Base-by-base conservation (phyloP, 2,113 vertebrate species). In the Chunga burmeisteri region DNA sequence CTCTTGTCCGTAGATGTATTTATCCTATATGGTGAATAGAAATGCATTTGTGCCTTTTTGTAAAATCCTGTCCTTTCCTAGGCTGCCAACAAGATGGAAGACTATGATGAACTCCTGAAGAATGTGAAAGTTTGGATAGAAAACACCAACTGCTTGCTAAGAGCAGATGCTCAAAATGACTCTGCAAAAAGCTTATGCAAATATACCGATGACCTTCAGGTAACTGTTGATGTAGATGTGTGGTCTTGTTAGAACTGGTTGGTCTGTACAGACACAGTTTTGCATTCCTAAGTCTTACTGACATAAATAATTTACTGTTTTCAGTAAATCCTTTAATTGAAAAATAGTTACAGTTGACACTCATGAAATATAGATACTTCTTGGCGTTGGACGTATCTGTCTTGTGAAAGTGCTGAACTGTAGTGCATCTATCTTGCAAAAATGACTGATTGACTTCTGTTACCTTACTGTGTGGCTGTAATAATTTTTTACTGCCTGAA, bases 31-130 rank as follows among this genome's bases (percentile, higher is more conserved):
- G 16, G 5, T 38, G 30, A 62, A n/a, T 21, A 80, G 18, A 70
- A 75, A 49, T 50, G 82, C 11, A 14, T 42, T 38, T 81, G 19
- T 58, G 34, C 18, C 17, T 62, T 59, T 27, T 68, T 68, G 46
- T 80, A 59, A 96, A 81, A 90, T 18, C 11, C 5, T 97, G 26
- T 93, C 8, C 68, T 92, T 80, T 96, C 15, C 62, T 96, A 99
- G 99, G 98, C 99, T 81, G 97, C 97, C 15, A 88, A 74, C 34
- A 99, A 98, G 97, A 97, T 99, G 65, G 98, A 99, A 97, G 98
- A 99, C 65, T 99, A 99, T 65, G 92, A 98, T 22, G 99, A 99
- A 71, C 98, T 99, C 97, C 94, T 99, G 91, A 98, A 97, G 88
- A 98, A 97, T 44, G 98, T 98, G 7, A 92, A 97, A 44, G 95